Conservation (phyloP, 2,888 invertebrate species). For the Piscicola geometra region DNA sequence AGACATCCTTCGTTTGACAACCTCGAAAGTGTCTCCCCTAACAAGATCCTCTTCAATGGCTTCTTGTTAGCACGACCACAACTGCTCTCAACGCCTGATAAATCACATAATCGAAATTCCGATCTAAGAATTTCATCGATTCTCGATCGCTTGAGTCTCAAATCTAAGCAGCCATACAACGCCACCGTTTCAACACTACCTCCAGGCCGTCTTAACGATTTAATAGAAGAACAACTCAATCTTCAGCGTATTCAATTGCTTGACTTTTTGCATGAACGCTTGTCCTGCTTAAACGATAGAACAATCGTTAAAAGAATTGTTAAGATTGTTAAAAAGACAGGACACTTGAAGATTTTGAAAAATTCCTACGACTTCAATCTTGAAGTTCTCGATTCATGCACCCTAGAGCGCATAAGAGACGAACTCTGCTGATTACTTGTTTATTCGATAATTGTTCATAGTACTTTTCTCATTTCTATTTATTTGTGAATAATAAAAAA, state of each 20-base stretch:
- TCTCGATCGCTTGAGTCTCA: too few species aligned
- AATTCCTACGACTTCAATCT: constrained; percentile 10
- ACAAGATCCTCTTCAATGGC: too few species aligned
- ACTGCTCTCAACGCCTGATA: too few species aligned
- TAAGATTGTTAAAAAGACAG: constrained; percentile 12
- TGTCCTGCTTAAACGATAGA: not conserved
- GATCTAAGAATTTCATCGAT: too few species aligned
- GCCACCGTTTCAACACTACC: not conserved
- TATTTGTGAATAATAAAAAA: too few species aligned
- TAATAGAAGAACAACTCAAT: not conserved
- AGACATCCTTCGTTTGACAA: too few species aligned
- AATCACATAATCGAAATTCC: too few species aligned
- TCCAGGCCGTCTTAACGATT: not conserved
- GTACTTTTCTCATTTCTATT: too few species aligned
- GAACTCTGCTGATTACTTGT: not conserved
- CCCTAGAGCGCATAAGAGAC: not conserved
- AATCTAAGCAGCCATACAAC: not conserved
- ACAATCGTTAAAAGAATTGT: not conserved
- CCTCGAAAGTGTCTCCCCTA: too few species aligned
- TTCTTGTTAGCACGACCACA: too few species aligned
- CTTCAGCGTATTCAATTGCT: not conserved
- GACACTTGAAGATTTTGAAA: not conserved
- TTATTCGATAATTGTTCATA: not conserved
- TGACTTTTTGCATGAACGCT: not conserved
- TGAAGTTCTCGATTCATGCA: not conserved